phyloP scores from a whole-genome alignment of 1,140 invertebrate species.

The Bombus pyrosoma region DNA sequence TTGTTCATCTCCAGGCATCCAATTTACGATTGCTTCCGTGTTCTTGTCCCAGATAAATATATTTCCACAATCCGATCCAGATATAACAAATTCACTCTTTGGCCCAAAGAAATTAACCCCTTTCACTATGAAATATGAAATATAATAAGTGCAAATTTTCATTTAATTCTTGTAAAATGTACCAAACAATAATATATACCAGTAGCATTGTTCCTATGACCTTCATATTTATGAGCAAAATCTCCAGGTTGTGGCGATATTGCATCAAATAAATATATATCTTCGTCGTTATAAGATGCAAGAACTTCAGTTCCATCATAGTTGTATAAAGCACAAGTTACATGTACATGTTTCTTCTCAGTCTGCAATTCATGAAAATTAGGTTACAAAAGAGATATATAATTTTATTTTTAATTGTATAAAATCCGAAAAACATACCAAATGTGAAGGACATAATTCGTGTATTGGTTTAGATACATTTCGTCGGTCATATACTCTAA shows the following conservation, averaged over 20 bases:
- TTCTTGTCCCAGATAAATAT: constrained; percentile 97
- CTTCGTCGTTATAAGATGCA: constrained; percentile 96
- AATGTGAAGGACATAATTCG: constrained; percentile 84
- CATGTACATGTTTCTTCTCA: constrained; percentile 81
- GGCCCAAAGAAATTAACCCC: constrained; percentile 97
- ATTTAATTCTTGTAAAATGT: neutral
- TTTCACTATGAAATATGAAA: constrained; percentile 87
- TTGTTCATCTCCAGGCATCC: constrained; percentile 91
- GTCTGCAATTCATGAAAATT: constrained; percentile 33
- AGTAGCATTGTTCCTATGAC: constrained; percentile 90
- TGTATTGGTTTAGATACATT: constrained; percentile 80
- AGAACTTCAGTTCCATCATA: constrained; percentile 95
- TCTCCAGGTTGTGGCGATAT: constrained; percentile 82
- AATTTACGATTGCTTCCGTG: constrained; percentile 94
- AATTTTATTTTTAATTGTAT: neutral
- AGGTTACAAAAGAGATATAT: neutral
- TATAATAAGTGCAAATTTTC: constrained; percentile 20
- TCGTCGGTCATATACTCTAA: constrained; percentile 89
- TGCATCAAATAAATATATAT: constrained; percentile 96
- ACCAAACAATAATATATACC: constrained; percentile 70
- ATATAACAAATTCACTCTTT: constrained; percentile 94
- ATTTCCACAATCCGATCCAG: constrained; percentile 97
- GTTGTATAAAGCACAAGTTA: constrained; percentile 96
- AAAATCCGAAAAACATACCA: constrained; percentile 75
- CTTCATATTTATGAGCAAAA: constrained; percentile 90